Percentiles rank a stretch among this genome's conserved stretches.
phyloP scores from a whole-genome alignment of 2,888 invertebrate species.

The Cinara cedri region DNA sequence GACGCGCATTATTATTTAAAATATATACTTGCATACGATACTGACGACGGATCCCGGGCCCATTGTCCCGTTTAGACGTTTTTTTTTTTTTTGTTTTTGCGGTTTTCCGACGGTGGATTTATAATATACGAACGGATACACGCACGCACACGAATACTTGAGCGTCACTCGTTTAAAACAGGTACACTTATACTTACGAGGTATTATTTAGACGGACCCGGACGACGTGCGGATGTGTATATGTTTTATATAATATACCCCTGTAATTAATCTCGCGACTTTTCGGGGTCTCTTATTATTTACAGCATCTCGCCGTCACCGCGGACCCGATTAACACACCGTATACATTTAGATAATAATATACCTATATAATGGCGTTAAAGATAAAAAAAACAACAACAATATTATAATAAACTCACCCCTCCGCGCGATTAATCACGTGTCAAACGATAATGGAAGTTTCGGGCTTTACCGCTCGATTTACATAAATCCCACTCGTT shows the following conservation, averaged over 20 bases:
- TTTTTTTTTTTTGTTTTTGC: slow-evolving; percentile 23
- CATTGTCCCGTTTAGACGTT: slow-evolving; percentile 2
- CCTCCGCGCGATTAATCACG: slow-evolving; percentile 44
- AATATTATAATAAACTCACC: slow-evolving; percentile 9
- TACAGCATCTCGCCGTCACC: neutral
- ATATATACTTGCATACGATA: too few species aligned
- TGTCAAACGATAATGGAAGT: slow-evolving; percentile 32
- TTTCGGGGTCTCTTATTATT: slow-evolving; percentile 20
- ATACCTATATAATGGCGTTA: neutral
- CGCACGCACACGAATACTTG: neutral
- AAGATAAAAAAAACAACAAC: slow-evolving; percentile 12
- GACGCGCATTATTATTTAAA: too few species aligned
- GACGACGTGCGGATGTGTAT: neutral
- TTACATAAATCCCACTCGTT: slow-evolving; percentile 30
- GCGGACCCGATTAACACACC: slow-evolving; percentile 8
- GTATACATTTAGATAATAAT: too few species aligned
- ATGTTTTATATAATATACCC: too few species aligned
- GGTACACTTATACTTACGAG: neutral
- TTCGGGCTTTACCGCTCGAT: slow-evolving; percentile 24
- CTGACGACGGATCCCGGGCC: neutral
- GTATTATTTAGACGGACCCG: slow-evolving; percentile 6
- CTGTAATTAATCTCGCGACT: slow-evolving; percentile 37
- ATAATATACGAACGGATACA: neutral
- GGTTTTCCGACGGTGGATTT: slow-evolving; percentile 38
- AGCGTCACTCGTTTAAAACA: slow-evolving; percentile 24